These are phyloP conservation scores for Malthinus seriepunctatus DNA, from an alignment of 2,888 invertebrate species.

Conservation along the genomic window DNA sequence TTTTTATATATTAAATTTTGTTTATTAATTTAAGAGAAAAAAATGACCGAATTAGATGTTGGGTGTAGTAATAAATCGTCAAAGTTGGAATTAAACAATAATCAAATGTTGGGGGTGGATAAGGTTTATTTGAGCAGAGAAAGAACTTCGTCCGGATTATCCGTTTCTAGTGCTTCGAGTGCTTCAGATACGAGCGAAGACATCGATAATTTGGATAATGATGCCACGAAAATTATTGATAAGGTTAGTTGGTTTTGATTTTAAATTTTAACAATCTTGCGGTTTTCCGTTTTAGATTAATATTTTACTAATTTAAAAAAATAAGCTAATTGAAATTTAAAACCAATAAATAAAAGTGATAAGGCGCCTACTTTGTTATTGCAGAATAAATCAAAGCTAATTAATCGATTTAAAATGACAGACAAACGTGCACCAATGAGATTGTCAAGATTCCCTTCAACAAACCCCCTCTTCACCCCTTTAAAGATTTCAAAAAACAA, in stretches of 20 bases:
- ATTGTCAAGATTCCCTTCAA: no score
- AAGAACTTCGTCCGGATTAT: slow-evolving; percentile 34
- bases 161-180: slow-evolving; percentile 42
- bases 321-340: no score
- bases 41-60: background rate
- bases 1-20: no score
- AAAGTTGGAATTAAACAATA: slow-evolving; percentile 33
- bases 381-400: no score
- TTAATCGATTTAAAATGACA: no score
- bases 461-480: no score
- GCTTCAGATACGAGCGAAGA: slow-evolving; percentile 43
- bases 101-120: slow-evolving; percentile 12
- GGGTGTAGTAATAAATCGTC: slow-evolving; percentile 8
- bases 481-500: background rate
- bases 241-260: background rate
- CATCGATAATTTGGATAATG: slow-evolving; percentile 17
- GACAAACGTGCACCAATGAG: no score
- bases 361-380: no score
- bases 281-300: background rate
- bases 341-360: no score
- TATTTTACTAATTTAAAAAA: background rate
- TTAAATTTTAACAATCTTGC: background rate
- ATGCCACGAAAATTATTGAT: background rate
- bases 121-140: slow-evolving; percentile 16
- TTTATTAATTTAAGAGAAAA: background rate